phyloP scores from a whole-genome alignment of 2,113 vertebrate species.

The Ailuropoda melanoleuca region DNA sequence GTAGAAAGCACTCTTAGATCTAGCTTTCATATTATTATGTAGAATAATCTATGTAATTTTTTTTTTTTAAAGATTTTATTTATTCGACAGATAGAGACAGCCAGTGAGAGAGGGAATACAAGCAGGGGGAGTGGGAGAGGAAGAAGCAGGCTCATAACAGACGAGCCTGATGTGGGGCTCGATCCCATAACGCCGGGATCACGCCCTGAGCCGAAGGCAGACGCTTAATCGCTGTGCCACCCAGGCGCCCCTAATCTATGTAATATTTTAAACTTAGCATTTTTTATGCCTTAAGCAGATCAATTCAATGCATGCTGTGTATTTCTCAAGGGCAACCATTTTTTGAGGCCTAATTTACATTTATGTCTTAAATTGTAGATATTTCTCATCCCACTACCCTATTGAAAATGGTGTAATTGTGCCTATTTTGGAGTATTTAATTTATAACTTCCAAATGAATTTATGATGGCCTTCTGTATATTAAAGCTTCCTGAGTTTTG shows the following conservation, averaged over 20 bases:
- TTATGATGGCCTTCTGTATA: background rate
- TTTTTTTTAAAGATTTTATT: too few relatives aligned
- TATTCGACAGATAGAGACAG: too few relatives aligned
- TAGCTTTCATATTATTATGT: background rate
- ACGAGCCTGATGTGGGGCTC: too few relatives aligned
- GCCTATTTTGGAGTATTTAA: background rate
- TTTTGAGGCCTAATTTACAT: background rate
- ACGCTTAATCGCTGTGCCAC: too few relatives aligned
- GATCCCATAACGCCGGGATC: too few relatives aligned
- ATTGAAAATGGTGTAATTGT: background rate
- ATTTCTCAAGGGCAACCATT: background rate
- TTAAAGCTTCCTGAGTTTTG: background rate
- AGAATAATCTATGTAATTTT: background rate
- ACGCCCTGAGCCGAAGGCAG: too few relatives aligned
- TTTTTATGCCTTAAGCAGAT: background rate
- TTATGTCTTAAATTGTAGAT: background rate
- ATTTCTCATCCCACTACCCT: background rate
- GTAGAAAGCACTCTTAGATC: background rate
- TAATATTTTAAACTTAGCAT: slow-evolving; percentile 5
- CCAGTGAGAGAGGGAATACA: too few relatives aligned
- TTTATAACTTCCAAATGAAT: slow-evolving; percentile 9
- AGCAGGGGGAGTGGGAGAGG: too few relatives aligned
- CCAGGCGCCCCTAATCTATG: too few relatives aligned
- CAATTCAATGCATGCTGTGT: background rate
- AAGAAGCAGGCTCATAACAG: too few relatives aligned